Percentiles rank a stretch among this genome's conserved stretches.
Conservation (phyloP, 2,888 invertebrate species). For the Oscheius sp. region DNA sequence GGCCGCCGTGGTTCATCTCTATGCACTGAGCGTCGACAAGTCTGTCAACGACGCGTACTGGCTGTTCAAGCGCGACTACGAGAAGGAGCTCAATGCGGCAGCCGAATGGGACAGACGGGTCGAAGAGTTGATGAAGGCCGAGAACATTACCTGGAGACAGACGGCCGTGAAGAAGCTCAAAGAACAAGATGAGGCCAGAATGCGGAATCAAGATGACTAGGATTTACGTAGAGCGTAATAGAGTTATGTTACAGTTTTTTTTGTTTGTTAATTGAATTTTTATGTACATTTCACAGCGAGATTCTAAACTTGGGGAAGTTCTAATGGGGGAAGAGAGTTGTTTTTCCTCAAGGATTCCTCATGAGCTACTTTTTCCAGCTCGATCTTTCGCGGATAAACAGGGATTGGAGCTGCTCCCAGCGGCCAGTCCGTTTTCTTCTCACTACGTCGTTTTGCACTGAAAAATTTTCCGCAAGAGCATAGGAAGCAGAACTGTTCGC, state of each 20-base stretch:
- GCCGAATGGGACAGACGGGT: constrained; percentile 49
- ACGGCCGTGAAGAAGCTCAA: constrained; percentile 54
- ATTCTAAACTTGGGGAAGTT: background rate
- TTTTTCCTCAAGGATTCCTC: background rate
- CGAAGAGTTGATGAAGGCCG: constrained; percentile 49
- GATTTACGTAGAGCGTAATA: background rate
- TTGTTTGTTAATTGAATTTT: background rate
- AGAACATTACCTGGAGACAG: constrained; percentile 54
- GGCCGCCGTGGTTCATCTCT: constrained; percentile 56
- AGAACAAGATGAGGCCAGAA: constrained; percentile 46
- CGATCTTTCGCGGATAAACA: background rate
- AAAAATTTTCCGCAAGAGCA: constrained; percentile 31
- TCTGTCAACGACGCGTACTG: constrained; percentile 55
- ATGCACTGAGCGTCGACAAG: constrained; percentile 58
- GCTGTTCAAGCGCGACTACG: constrained; percentile 54
- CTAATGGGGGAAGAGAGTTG: background rate
- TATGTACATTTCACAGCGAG: background rate
- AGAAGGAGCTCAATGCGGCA: constrained; percentile 40
- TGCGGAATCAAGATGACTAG: constrained; percentile 48
- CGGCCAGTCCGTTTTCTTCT: constrained; percentile 29
- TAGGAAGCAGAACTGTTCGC: constrained; percentile 48
- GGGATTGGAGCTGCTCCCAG: constrained; percentile 27
- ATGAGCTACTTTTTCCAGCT: too few relatives aligned
- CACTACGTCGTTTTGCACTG: background rate
- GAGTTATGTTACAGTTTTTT: constrained; percentile 21